Conservation (phyloP, 2,797 vertebrate genomes). For the Mareca penelope region DNA sequence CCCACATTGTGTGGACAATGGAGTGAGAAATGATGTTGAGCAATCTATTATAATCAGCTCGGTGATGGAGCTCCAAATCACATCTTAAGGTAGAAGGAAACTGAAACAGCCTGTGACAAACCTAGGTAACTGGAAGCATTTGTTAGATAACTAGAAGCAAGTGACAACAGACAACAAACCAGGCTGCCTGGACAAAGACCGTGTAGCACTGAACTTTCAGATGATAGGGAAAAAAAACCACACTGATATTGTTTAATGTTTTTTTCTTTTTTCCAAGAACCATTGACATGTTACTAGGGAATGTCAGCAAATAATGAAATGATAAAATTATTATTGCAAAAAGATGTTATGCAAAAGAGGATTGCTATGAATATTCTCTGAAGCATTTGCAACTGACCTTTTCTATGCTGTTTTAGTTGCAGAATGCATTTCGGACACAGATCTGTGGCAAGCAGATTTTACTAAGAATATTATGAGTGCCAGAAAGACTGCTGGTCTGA, state of each 20-base stretch:
- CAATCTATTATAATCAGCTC: slow-evolving; percentile 2
- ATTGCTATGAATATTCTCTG: not conserved
- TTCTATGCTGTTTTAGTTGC: not conserved
- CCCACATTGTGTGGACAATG: not conserved
- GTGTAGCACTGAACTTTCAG: not conserved
- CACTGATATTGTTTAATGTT: not conserved
- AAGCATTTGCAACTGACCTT: not conserved
- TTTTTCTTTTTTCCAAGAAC: not conserved
- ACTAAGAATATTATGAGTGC: not conserved
- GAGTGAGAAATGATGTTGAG: slow-evolving; percentile 39
- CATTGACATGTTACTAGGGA: not conserved
- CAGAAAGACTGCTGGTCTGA: not conserved
- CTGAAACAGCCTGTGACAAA: slow-evolving; percentile 32
- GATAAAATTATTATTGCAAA: not conserved
- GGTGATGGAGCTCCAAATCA: slow-evolving; percentile 23
- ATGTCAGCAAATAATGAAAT: not conserved
- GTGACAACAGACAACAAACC: slow-evolving; percentile 32
- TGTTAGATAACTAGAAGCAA: slow-evolving; percentile 41
- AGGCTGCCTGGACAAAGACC: not conserved
- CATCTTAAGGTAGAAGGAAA: slow-evolving; percentile 27
- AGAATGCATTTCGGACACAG: not conserved
- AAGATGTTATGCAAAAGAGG: not conserved
- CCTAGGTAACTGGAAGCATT: slow-evolving; percentile 18
- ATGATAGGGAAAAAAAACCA: not conserved
- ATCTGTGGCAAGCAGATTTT: not conserved